Evolutionary conservation across 2,113 vertebrate species (phyloP), one percentile per base, ranked within the genome.

Genomic region (Cyprinus carpio): DNA sequence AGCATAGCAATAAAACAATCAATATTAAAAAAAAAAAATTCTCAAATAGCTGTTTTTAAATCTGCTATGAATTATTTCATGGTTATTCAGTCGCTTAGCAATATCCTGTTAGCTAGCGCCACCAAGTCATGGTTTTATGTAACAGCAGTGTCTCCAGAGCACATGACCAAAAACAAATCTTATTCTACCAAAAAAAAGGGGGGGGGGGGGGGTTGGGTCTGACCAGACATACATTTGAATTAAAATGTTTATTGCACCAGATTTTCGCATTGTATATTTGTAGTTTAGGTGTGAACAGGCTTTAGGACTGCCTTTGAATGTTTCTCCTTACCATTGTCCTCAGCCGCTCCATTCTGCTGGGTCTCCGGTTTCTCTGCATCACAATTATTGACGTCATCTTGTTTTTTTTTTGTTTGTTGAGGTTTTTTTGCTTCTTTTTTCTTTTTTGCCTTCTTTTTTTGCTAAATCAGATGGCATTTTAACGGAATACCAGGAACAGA

Each of bases 401-500:
- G 86, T n/a, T 54, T 54, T 58, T 96, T 97, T 88, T 94, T 96
- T 43, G 96, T 94, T 87, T 96, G 95, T 15, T 97, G 96, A 15
- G 95, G 94, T 91, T 98, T 98, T 12, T 97, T 97, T 2, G 97
- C 97, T 89, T 99, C 97, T 93, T 99, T 99, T 93, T 99, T 99
- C 91, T 99, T 99, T 1, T 96, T 97, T 20, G 97, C 97, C 87
- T 99, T 99, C 93, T 99, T 99, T 92, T 92, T 99, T 99, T 77
- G 97, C 97, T 89, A 98, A 90, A 87, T 99, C 97, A 1, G 97
- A 99, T 72, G 97, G 97, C 97, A 99, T 99, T 90, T 88, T 91
- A 64, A 56, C 67, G 3, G 29, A 29, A 82, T 54, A 15, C 49
- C 65, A 74, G 75, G 29, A 49, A 81, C 65, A 75, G 54, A 29